Base-by-base conservation (phyloP, 1,140 invertebrate species). In the Holotrichia oblita region DNA sequence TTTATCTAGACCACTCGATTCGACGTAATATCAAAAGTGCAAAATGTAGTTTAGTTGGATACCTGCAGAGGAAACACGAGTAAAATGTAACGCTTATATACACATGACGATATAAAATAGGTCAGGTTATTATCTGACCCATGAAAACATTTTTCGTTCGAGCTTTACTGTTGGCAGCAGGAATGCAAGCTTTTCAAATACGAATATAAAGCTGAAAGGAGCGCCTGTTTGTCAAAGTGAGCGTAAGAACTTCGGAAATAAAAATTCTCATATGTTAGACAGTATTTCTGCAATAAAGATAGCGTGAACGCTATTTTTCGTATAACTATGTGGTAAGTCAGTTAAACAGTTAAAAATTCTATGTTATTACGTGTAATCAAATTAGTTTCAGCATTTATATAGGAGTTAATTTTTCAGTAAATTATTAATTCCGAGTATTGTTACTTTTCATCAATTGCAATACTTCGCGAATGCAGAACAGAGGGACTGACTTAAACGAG, bases 21-120 rank as follows among this genome's bases (percentile, higher is more conserved):
- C 48, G 6, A 55, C 17, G n/a, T 55, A 55, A n/a, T 55, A 55
- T 55, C 48, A 14, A 17, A 55, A 55, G 48, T 55, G 48, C 48
- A 55, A 55, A 55, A 17, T 3, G 48, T 55, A 55, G 48, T 55
- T 55, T 55, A 55, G 14, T 55, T n/a, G 48, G 48, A 55, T 55
- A n/a, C 48, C 48, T 55, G 17, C 14, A 0, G 48, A 55, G 48
- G 17, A 44, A 55, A 55, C 48, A 6, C 48, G 48, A n/a, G 12
- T 55, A 20, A 17, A 55, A 55, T 17, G n/a, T 44, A 44, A 44
- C 7, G 42, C 9, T 44, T 44, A 44, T n/a, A 55, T 55, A 55
- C 14, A 55, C 48, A n/a, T 55, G 17, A 17, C n/a, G 14, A 55
- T n/a, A n/a, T 17, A 55, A 55, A 55, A 55, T 55, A 55, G 48